Conservation (phyloP, 2,888 invertebrate species). For the Odontothrips loti region DNA sequence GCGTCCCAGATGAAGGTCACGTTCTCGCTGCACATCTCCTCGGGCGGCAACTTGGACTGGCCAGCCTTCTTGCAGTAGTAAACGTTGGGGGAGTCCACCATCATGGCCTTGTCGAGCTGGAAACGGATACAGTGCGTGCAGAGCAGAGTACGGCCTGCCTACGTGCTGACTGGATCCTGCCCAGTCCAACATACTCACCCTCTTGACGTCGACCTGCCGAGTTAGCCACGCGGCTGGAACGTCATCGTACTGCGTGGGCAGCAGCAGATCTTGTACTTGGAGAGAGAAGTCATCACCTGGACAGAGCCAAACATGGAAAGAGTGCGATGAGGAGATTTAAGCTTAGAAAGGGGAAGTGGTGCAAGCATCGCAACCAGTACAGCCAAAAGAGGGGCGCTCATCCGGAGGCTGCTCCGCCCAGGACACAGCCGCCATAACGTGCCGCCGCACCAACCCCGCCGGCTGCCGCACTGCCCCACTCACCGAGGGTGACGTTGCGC, state of each 20-base stretch:
- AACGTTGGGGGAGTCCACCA: neutral
- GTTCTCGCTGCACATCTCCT: neutral
- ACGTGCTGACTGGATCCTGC: no score
- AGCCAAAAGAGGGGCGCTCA: no score
- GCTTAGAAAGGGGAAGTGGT: no score
- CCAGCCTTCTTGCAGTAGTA: neutral
- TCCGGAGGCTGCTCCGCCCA: no score
- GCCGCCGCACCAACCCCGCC: no score
- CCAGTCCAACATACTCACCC: no score
- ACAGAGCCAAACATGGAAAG: no score
- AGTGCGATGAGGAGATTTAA: no score
- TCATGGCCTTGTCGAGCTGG: slow-evolving; percentile 14
- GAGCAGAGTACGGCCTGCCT: no score
- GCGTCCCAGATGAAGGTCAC: neutral
- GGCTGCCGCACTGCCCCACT: neutral
- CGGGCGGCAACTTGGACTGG: neutral
- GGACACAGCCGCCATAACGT: no score
- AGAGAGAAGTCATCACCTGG: neutral
- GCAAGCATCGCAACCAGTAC: no score
- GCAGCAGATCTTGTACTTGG: neutral
- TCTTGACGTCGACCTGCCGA: neutral
- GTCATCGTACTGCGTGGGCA: neutral
- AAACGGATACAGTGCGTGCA: neutral
- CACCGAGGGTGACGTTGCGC: neutral
- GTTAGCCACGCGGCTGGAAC: neutral